Base-by-base conservation (phyloP, 2,113 vertebrate genomes). In the Lophochroa leadbeateri region DNA sequence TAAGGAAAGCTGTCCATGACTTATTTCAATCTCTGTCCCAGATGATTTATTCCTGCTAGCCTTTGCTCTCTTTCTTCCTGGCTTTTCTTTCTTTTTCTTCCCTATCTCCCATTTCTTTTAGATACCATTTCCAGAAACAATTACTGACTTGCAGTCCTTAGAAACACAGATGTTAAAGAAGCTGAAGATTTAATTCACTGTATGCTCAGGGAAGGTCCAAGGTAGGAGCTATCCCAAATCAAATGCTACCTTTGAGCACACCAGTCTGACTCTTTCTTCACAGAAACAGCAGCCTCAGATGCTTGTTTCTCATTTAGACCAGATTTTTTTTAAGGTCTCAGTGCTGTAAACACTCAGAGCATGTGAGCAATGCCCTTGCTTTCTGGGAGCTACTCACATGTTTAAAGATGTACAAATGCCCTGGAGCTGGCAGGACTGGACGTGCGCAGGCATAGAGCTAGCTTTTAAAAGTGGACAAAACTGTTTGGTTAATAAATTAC, bases 401-500 rank as follows among this genome's bases (percentile, higher is more conserved):
- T 50, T 94, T 84, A 17, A 70, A 92, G 65, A 71, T 3, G 12
- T 28, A 41, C 47, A 47, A 93, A 83, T 43, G 80, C 88, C 91
- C 67, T 0, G 1, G 63, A 79, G 72, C 52, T 79, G 77, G 57
- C 68, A 68, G 72, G 13, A 85, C 79, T 63, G 64, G 77, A n/a
- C 76, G 33, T 95, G 96, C 58, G 49, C 2, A 83, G 74, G 94
- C 95, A 96, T 95, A 90, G 11, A 68, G 41, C 21, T 37, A 61
- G 35, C 70, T 74, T 44, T 92, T 80, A 53, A 43, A 95, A 49
- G 35, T 1, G 25, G 19, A 91, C 49, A 82, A 86, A 94, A 70
- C 8, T 6, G 2, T 4, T 41, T 49, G 13, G 92, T 89, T 97
- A 96, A 97, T 96, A 79, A 44, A 69, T 91, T 33, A 96, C 83